Evolutionary conservation across 64 coral and sea anemone species (phyloP).

Genomic region (Pocillopora verrucosa): DNA sequence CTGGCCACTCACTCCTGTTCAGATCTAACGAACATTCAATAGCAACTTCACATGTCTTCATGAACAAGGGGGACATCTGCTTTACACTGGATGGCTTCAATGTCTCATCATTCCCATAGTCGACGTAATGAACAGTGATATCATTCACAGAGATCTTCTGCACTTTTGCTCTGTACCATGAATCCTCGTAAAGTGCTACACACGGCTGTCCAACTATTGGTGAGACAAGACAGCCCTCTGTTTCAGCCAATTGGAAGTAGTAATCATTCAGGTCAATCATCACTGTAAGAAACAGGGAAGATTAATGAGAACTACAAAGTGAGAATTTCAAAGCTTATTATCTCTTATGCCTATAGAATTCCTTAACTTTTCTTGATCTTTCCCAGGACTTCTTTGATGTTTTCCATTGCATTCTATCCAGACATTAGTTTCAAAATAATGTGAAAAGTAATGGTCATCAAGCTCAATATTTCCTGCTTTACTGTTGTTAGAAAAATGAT

Average conservation of each 20-base stretch:
- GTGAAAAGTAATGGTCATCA: no score
- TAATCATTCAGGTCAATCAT: constrained; percentile 74
- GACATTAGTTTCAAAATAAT: no score
- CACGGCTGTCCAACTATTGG: constrained; percentile 76
- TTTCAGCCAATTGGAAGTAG: constrained; percentile 62
- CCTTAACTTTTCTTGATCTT: no score
- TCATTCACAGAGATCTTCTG: constrained; percentile 33
- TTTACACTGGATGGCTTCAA: constrained; percentile 51
- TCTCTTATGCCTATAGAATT: no score
- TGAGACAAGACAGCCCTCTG: constrained; percentile 62
- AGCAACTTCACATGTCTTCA: constrained; percentile 38
- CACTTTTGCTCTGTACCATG: constrained; percentile 76
- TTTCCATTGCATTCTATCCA: no score
- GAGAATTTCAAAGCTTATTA: neutral
- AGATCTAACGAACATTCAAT: constrained; percentile 70
- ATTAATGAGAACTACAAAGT: neutral
- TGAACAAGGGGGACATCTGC: constrained; percentile 33
- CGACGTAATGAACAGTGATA: constrained; percentile 65
- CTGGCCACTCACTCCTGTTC: constrained; percentile 53
- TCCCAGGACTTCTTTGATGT: no score
- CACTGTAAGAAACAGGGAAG: constrained; percentile 41
- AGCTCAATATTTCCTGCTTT: no score
- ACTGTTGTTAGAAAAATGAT: no score
- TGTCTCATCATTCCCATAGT: constrained; percentile 81
- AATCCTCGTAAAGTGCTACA: constrained; percentile 66